phyloP scores from a whole-genome alignment of 1,140 invertebrate species.

The Planococcus citri region DNA sequence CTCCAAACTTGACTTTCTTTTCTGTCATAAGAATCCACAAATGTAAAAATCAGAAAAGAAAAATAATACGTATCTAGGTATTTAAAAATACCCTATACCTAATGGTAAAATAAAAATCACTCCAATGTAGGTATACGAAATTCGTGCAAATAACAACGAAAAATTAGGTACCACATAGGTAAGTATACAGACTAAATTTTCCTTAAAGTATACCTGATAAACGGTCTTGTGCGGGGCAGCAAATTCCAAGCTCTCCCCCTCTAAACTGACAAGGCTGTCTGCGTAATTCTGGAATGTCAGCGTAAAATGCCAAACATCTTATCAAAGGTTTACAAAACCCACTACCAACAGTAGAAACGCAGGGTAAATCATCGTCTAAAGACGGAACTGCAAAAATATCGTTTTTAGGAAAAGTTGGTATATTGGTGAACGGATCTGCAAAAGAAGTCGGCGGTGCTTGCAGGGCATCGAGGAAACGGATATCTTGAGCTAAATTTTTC shows the following conservation, averaged over 20 bases:
- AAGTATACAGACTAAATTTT: too few species aligned
- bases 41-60: too few species aligned
- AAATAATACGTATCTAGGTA: too few species aligned
- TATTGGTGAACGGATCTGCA: not conserved
- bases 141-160: too few species aligned
- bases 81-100: too few species aligned
- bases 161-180: too few species aligned
- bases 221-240: slow-evolving; percentile 32
- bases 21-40: too few species aligned
- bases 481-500: not conserved
- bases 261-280: slow-evolving; percentile 35
- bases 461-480: not conserved
- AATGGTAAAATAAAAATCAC: too few species aligned
- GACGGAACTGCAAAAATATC: too few species aligned
- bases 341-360: slow-evolving; percentile 26
- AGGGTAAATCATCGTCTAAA: slow-evolving; percentile 22
- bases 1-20: too few species aligned
- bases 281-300: slow-evolving; percentile 35
- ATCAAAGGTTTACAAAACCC: slow-evolving; percentile 36
- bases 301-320: slow-evolving; percentile 37
- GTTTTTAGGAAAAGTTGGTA: not conserved
- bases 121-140: too few species aligned
- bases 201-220: too few species aligned
- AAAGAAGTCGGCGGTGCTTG: not conserved
- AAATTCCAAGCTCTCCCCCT: slow-evolving; percentile 34